Evolutionary conservation across 1,140 invertebrate genomes (phyloP).

Genomic region (Periplaneta americana): DNA sequence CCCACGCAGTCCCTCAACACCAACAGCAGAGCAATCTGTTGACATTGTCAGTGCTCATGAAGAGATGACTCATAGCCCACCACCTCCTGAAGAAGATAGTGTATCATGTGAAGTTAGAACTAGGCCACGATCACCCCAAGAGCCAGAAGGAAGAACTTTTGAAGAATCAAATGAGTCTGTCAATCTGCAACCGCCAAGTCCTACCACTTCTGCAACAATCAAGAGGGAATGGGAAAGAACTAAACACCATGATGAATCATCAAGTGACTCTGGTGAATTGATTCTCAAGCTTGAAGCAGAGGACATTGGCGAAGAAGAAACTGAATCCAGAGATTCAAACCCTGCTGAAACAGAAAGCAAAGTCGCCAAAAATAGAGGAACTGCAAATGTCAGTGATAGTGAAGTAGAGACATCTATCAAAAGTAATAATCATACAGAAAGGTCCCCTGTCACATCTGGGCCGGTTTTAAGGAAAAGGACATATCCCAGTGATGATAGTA

Average conservation of each 20-base stretch:
- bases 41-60: not conserved
- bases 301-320: constrained; percentile 7
- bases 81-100: not conserved
- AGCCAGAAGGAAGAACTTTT: not conserved
- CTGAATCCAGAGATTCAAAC: not conserved
- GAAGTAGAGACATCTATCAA: constrained; percentile 36
- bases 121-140: not conserved
- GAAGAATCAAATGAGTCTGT: constrained; percentile 5
- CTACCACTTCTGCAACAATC: not conserved
- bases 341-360: not conserved
- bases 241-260: constrained; percentile 37
- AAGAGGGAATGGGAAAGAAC: not conserved
- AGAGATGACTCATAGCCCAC: not conserved
- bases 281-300: constrained; percentile 44
- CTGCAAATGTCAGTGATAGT: constrained; percentile 34
- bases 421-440: constrained; percentile 15
- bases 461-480: constrained; percentile 23
- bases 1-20: not conserved
- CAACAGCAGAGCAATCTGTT: not conserved
- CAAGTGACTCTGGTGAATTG: constrained; percentile 39
- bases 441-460: constrained; percentile 22
- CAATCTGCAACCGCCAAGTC: constrained; percentile 1
- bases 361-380: not conserved
- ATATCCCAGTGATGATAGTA: constrained; percentile 33
- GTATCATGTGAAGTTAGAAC: not conserved